Evolutionary conservation across 2,113 vertebrate genomes (phyloP), one percentile per base, ranked within the genome.

Genomic region (Burhinus bistriatus): DNA sequence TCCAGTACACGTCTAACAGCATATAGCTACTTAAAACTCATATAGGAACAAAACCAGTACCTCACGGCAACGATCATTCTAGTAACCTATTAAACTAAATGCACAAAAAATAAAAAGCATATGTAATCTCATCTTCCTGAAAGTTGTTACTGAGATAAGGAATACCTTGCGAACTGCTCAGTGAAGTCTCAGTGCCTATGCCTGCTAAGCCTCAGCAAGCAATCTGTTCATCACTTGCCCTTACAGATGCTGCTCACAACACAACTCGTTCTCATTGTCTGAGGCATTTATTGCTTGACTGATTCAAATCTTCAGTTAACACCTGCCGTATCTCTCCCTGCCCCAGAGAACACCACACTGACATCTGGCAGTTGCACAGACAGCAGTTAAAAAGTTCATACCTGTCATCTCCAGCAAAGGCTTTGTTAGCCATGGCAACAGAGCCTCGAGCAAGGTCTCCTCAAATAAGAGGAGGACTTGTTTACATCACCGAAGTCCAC

Each of bases 221-320:
- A 68, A 87, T 62, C 77, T 76, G 69, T 34, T 76, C 91, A 42
- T 57, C 8, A 0, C 52, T 64, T 2, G 0, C 64, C 70, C 58
- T 81, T 30, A 36, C 30, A 79, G 78, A 69, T 57, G 91, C 87
- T 49, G 49, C 78, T 79, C 84, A 85, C 89, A 52, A 27, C 73
- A 82, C 65, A 68, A 27, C 34, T n/a, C 7, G 0, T 75, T 75
- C 80, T 87, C 89, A 34, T 61, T 66, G 84, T 93, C 90, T 89
- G 87, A 95, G 84, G 73, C 54, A n/a, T 83, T 93, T 36, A 87
- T 38, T 79, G 95, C 95, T 91, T 96, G 95, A 69, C 82, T 94
- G 95, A 85, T 36, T 72, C 58, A 40, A 40, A 94, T 29, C 66
- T 80, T 93, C 95, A 83, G 95, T 91, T 96, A 90, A 82, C 95